Evolutionary conservation across 2,888 invertebrate species (phyloP).

Genomic region (Priocnemis perturbator): DNA sequence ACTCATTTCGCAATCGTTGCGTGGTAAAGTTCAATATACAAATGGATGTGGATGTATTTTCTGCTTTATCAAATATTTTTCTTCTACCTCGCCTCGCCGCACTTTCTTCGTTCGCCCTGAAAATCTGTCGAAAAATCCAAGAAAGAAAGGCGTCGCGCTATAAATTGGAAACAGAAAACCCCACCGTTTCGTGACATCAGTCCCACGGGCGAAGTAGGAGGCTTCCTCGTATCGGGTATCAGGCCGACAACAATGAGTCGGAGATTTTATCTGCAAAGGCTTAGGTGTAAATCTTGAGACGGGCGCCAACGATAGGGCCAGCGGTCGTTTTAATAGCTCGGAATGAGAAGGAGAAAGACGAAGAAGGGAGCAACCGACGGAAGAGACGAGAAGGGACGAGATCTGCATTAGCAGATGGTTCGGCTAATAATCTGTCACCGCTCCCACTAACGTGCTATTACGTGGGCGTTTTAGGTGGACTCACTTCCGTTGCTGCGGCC

Average conservation of each 20-base stretch:
- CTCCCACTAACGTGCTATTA: slow-evolving; percentile 42
- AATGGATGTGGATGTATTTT: too few species aligned
- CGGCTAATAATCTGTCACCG: slow-evolving; percentile 51
- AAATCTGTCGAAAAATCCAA: slow-evolving; percentile 18
- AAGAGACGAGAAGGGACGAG: slow-evolving; percentile 21
- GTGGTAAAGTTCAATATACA: too few species aligned
- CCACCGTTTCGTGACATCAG: slow-evolving; percentile 4
- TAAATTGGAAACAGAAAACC: slow-evolving; percentile 35
- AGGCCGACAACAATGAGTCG: slow-evolving; percentile 47
- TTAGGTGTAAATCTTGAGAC: slow-evolving; percentile 47
- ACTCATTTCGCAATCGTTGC: too few species aligned
- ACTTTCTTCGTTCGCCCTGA: background rate
- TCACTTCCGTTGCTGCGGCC: slow-evolving; percentile 15
- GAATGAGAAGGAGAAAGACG: background rate
- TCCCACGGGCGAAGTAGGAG: slow-evolving; percentile 24
- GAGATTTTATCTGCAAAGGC: slow-evolving; percentile 54
- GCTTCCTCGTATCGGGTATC: slow-evolving; percentile 32
- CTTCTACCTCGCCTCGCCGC: background rate
- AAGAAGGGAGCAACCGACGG: background rate
- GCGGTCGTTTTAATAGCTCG: too few species aligned
- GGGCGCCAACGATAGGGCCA: slow-evolving; percentile 4
- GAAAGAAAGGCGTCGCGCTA: slow-evolving; percentile 10
- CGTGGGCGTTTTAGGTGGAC: slow-evolving; percentile 29
- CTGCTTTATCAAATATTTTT: background rate
- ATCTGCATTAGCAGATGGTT: slow-evolving; percentile 51